Evolutionary conservation across 2,888 invertebrate genomes (phyloP).

Genomic region (Periphyllus acericola): DNA sequence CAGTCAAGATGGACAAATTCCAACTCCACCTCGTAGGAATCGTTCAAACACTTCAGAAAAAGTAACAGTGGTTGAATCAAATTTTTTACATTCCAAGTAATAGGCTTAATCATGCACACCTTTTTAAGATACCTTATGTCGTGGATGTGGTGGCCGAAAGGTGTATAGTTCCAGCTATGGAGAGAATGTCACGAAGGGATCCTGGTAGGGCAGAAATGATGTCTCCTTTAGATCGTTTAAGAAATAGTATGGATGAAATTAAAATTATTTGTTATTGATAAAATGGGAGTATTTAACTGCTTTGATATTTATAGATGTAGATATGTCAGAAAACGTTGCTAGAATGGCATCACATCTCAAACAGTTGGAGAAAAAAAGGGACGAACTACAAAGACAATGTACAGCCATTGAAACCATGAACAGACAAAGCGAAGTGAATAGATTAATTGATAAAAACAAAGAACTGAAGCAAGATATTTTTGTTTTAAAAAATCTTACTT

Average conservation of each 20-base stretch:
- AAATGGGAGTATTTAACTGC: background rate
- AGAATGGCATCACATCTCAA: slow-evolving; percentile 58
- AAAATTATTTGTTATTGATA: background rate
- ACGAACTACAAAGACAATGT: slow-evolving; percentile 57
- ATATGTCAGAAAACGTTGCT: slow-evolving; percentile 58
- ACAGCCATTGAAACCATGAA: slow-evolving; percentile 54
- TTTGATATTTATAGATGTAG: slow-evolving; percentile 38
- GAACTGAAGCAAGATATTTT: slow-evolving; percentile 72
- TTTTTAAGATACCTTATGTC: slow-evolving; percentile 40
- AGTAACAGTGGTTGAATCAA: background rate
- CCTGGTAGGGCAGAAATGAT: slow-evolving; percentile 30
- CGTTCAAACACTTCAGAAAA: slow-evolving; percentile 46
- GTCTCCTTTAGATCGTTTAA: slow-evolving; percentile 55
- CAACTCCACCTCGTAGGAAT: slow-evolving; percentile 50
- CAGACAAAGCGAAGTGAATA: slow-evolving; percentile 54
- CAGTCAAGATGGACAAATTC: slow-evolving; percentile 37
- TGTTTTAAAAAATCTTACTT: slow-evolving; percentile 81
- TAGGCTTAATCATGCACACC: background rate
- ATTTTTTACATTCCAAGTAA: background rate
- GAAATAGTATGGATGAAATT: slow-evolving; percentile 41
- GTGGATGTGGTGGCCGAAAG: slow-evolving; percentile 44
- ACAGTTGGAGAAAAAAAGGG: slow-evolving; percentile 58
- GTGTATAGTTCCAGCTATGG: slow-evolving; percentile 54
- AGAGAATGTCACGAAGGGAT: slow-evolving; percentile 49
- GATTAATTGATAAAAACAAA: slow-evolving; percentile 53